Evolutionary conservation across 2,888 invertebrate genomes (phyloP).

Genomic region (Drosophila infuscata): DNA sequence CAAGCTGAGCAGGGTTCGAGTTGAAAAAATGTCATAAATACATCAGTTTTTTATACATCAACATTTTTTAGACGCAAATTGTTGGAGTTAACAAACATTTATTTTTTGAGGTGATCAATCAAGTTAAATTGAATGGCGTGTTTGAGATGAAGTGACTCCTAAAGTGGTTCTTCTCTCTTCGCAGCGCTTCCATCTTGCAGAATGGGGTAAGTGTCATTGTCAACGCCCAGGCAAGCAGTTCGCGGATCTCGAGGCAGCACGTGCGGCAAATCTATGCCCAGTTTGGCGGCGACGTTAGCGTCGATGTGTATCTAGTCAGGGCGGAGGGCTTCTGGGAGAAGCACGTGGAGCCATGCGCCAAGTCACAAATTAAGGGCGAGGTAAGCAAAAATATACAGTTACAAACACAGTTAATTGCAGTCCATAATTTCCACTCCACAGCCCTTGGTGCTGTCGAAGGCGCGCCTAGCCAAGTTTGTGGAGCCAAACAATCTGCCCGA

Average conservation of each 20-base stretch:
- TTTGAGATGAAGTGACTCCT: conserved; percentile 51
- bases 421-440: conserved; percentile 78
- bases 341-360: conserved; percentile 90
- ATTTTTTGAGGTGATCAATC: conserved; percentile 59
- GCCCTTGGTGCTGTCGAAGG: conserved; percentile 90
- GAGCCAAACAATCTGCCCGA: conserved; percentile 89
- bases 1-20: not conserved
- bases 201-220: conserved; percentile 88
- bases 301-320: conserved; percentile 88
- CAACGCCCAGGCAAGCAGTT: conserved; percentile 88
- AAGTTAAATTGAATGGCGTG: conserved; percentile 25
- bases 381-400: conserved; percentile 53
- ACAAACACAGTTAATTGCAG: not conserved
- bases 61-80: conserved; percentile 25
- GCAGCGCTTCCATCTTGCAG: conserved; percentile 78
- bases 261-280: conserved; percentile 87
- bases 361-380: conserved; percentile 87
- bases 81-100: conserved; percentile 33
- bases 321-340: conserved; percentile 92
- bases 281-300: conserved; percentile 85
- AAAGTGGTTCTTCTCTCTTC: not conserved
- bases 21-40: conserved; percentile 8
- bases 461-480: conserved; percentile 89
- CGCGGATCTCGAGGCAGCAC: conserved; percentile 88
- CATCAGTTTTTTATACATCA: conserved; percentile 3